Conservation (phyloP, 2,888 invertebrate genomes). For the Myopa testacea region DNA sequence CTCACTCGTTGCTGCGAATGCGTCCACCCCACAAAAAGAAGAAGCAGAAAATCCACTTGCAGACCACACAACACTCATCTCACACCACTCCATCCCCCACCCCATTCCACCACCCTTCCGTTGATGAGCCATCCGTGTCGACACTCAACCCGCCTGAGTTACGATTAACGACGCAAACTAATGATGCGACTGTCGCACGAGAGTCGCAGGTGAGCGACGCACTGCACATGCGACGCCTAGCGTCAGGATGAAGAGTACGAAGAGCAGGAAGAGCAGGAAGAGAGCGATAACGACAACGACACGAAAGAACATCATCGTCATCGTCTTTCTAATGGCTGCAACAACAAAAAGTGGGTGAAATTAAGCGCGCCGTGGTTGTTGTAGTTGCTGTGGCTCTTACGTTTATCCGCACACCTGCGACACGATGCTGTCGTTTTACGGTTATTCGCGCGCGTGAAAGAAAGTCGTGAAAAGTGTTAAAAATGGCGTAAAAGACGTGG, state of each 20-base stretch:
- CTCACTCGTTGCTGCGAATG: neutral
- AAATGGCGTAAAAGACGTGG: constrained; percentile 14
- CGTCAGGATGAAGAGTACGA: neutral
- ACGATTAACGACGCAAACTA: constrained; percentile 49
- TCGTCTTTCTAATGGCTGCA: neutral
- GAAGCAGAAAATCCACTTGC: neutral
- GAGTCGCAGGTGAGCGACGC: constrained; percentile 48
- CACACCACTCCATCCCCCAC: neutral
- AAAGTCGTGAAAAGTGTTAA: constrained; percentile 25
- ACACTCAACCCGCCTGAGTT: constrained; percentile 13
- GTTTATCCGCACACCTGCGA: constrained; percentile 27
- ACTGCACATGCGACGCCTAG: constrained; percentile 47
- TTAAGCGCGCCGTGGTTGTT: neutral
- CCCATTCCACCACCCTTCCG: neutral
- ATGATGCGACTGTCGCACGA: constrained; percentile 53
- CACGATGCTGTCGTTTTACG: constrained; percentile 27
- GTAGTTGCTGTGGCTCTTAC: constrained; percentile 12
- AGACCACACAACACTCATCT: neutral
- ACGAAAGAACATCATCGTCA: constrained; percentile 28
- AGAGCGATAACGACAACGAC: constrained; percentile 22
- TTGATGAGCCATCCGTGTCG: neutral
- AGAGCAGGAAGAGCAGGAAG: constrained; percentile 9
- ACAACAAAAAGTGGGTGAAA: neutral
- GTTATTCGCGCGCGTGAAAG: constrained; percentile 20
- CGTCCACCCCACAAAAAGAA: neutral